Conservation (phyloP, 2,888 invertebrate genomes). For the Netelia fuscicornis region DNA sequence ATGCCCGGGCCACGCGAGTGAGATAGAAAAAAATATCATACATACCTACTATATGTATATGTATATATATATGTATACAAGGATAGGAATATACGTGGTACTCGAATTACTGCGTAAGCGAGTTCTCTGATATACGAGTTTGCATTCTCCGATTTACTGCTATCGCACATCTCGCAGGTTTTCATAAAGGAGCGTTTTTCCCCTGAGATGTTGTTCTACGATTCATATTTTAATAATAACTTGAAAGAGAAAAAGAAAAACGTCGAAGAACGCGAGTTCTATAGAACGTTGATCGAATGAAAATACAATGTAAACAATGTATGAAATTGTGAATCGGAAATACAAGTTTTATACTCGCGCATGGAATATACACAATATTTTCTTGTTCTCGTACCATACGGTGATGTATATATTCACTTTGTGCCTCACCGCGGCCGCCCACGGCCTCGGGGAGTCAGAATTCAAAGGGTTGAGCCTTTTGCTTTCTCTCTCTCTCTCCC, state of each 20-base stretch:
- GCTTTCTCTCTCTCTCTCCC: constrained; percentile 5
- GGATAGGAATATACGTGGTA: not conserved
- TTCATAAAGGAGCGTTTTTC: not conserved
- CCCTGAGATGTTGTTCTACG: not conserved
- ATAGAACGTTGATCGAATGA: not conserved
- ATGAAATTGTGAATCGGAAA: not conserved
- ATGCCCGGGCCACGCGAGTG: constrained; percentile 28
- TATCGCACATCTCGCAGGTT: not conserved
- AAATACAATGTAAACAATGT: not conserved
- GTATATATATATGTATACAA: constrained; percentile 3
- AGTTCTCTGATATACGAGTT: constrained; percentile 30
- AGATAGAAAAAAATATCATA: constrained; percentile 31
- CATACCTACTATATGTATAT: not conserved
- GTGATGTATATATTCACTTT: constrained; percentile 60
- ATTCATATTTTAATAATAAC: too few species aligned
- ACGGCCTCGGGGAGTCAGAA: constrained; percentile 58
- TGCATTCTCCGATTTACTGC: constrained; percentile 36
- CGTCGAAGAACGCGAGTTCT: too few species aligned
- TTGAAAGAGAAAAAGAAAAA: too few species aligned
- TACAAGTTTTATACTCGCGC: constrained; percentile 19
- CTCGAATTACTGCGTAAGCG: constrained; percentile 48
- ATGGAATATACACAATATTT: constrained; percentile 3
- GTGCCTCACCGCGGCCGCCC: constrained; percentile 42
- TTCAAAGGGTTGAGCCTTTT: constrained; percentile 54
- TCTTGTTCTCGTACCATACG: constrained; percentile 26